Evolutionary conservation across 2,797 vertebrate species (phyloP).

Genomic region (Hephaestus fuliginosus): DNA sequence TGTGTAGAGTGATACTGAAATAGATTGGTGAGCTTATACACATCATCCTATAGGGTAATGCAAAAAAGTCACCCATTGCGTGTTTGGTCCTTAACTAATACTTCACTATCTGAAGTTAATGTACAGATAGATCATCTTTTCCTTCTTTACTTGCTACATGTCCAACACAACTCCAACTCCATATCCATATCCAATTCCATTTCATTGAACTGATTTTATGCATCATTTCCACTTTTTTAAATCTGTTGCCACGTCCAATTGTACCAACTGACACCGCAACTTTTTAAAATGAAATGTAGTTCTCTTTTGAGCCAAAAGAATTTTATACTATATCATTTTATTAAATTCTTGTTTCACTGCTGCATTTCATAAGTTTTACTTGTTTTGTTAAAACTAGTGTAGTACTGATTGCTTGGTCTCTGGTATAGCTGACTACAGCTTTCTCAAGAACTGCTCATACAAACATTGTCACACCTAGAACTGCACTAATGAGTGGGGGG

Average conservation of each 20-base stretch:
- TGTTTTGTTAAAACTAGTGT: background rate
- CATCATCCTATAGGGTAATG: constrained; percentile 32
- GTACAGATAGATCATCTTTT: background rate
- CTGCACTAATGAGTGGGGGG: too few species aligned
- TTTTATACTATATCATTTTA: background rate
- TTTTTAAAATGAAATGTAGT: background rate
- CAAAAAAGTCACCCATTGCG: background rate
- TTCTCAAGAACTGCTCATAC: too few species aligned
- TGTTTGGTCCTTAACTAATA: constrained; percentile 5
- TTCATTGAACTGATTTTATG: too few species aligned
- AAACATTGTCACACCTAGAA: too few species aligned
- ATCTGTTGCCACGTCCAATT: too few species aligned
- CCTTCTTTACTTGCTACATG: background rate
- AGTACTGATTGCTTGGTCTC: too few species aligned
- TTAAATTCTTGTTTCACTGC: background rate
- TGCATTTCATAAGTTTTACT: background rate
- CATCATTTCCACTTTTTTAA: too few species aligned
- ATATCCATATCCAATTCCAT: too few species aligned
- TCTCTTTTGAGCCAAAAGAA: background rate
- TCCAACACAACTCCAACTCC: too few species aligned
- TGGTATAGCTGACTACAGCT: too few species aligned
- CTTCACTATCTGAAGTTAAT: background rate
- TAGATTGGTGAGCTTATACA: constrained; percentile 44
- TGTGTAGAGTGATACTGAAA: constrained; percentile 37
- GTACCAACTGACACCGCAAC: too few species aligned